Evolutionary conservation across 2,797 vertebrate species (phyloP).

Genomic region (Toxotes lorentzi): DNA sequence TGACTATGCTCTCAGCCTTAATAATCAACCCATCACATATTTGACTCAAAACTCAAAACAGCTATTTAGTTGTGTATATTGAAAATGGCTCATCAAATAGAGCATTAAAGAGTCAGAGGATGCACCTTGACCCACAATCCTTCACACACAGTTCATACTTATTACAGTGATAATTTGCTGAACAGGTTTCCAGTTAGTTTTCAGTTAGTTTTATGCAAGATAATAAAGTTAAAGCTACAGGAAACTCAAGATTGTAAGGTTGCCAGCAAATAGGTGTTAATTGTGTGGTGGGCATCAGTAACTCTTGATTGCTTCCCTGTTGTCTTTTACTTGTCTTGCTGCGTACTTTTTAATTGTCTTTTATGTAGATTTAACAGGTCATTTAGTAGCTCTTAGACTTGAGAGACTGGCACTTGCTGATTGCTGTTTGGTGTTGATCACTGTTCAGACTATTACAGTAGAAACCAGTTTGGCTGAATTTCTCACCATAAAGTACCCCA

Average conservation of each 20-base stretch:
- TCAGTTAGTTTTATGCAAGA: not conserved
- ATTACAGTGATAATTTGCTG: slow-evolving; percentile 2
- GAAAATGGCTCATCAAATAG: not conserved
- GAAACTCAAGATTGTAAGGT: not conserved
- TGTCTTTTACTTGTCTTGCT: not conserved
- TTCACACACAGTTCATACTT: not conserved
- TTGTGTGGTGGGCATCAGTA: slow-evolving; percentile 12
- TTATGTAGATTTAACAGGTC: slow-evolving; percentile 27
- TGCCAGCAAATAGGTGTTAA: slow-evolving; percentile 14
- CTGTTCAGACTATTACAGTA: not conserved
- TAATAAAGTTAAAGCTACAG: not conserved
- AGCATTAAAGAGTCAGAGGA: slow-evolving; percentile 7
- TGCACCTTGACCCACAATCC: not conserved
- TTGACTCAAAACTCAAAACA: slow-evolving; percentile 16
- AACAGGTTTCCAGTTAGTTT: not conserved
- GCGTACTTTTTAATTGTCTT: slow-evolving; percentile 13
- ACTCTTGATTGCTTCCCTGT: slow-evolving; percentile 9
- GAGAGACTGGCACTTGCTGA: slow-evolving; percentile 6
- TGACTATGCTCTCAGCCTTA: slow-evolving; percentile 6
- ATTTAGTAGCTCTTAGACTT: slow-evolving; percentile 28
- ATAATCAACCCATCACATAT: slow-evolving; percentile 26
- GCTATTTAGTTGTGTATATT: slow-evolving; percentile 2
- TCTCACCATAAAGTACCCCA: not conserved
- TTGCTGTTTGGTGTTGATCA: slow-evolving; percentile 3
- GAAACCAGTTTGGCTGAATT: slow-evolving; percentile 1